phyloP scores from a whole-genome alignment of 35 echinoderm and acorn worm genomes.

The Stichopus chloronotus region DNA sequence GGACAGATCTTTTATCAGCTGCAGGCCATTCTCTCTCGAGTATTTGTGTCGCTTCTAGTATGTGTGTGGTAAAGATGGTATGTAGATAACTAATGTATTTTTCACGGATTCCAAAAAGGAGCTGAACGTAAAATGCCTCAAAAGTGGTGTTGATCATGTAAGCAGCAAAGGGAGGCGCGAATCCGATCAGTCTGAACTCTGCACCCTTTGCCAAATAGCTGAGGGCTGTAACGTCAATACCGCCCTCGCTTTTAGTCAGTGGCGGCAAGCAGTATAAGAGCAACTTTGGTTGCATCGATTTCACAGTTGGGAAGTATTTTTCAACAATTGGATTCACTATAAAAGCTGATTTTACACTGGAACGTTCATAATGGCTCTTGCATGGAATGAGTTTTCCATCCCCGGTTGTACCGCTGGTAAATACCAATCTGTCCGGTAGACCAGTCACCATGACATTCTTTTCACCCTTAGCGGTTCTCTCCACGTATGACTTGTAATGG shows the following conservation, averaged over 20 bases:
- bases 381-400: slow-evolving; percentile 61
- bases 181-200: background rate
- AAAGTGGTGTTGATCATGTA: slow-evolving; percentile 58
- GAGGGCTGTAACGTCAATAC: slow-evolving; percentile 10
- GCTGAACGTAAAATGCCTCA: slow-evolving; percentile 68
- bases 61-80: slow-evolving; percentile 18
- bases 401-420: slow-evolving; percentile 83
- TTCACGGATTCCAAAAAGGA: slow-evolving; percentile 79
- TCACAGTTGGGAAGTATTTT: slow-evolving; percentile 2
- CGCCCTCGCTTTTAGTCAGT: slow-evolving; percentile 11
- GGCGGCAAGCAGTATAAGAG: slow-evolving; percentile 50
- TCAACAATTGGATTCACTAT: background rate
- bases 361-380: background rate
- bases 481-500: slow-evolving; percentile 68
- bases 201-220: slow-evolving; percentile 3
- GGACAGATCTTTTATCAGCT: slow-evolving; percentile 66
- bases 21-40: slow-evolving; percentile 70
- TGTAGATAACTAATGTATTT: slow-evolving; percentile 11
- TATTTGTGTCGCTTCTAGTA: slow-evolving; percentile 50
- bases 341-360: background rate
- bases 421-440: slow-evolving; percentile 30
- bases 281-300: slow-evolving; percentile 35
- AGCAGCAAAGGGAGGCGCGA: slow-evolving; percentile 32
- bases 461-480: slow-evolving; percentile 70
- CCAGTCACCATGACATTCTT: slow-evolving; percentile 61